Percentiles rank a stretch among this genome's conserved stretches.
Evolutionary conservation across 2,797 vertebrate genomes (phyloP).

Genomic region (Catostomus latipinnis): DNA sequence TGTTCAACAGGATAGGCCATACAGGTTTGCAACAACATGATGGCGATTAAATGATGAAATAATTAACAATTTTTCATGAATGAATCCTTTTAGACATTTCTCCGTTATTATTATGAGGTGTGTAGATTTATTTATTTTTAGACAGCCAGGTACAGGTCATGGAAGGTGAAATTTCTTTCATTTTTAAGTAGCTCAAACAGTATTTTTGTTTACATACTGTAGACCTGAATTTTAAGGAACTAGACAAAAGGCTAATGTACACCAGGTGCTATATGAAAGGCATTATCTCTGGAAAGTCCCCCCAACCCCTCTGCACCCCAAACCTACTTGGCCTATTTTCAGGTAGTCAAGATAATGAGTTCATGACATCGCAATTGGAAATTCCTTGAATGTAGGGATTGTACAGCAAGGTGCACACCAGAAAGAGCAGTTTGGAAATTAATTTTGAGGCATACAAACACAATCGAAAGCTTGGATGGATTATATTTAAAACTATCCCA

Average conservation of each 20-base stretch:
- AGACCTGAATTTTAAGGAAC: conserved; percentile 50
- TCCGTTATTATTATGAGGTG: too few species aligned
- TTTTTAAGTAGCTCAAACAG: background rate
- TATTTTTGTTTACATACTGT: background rate
- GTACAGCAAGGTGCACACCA: conserved; percentile 1
- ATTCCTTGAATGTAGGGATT: conserved; percentile 45
- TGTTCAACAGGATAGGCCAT: too few species aligned
- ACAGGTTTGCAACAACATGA: too few species aligned
- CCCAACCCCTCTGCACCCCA: background rate
- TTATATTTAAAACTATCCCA: background rate
- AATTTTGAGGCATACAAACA: background rate
- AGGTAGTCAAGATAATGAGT: conserved; percentile 23
- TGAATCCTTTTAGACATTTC: too few species aligned
- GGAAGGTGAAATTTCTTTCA: too few species aligned
- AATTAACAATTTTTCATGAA: too few species aligned
- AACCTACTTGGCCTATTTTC: background rate
- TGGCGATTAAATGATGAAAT: too few species aligned
- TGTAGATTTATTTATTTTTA: too few species aligned
- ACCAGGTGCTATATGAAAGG: background rate
- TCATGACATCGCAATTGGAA: conserved; percentile 50
- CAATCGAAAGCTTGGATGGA: background rate
- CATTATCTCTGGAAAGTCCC: conserved; percentile 56
- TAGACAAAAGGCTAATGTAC: conserved; percentile 16
- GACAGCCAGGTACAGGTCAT: too few species aligned
- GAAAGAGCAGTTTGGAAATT: background rate